Evolutionary conservation across 2,888 invertebrate genomes (phyloP), one percentile per base, ranked within the genome.

Genomic region (Leucania comma): DNA sequence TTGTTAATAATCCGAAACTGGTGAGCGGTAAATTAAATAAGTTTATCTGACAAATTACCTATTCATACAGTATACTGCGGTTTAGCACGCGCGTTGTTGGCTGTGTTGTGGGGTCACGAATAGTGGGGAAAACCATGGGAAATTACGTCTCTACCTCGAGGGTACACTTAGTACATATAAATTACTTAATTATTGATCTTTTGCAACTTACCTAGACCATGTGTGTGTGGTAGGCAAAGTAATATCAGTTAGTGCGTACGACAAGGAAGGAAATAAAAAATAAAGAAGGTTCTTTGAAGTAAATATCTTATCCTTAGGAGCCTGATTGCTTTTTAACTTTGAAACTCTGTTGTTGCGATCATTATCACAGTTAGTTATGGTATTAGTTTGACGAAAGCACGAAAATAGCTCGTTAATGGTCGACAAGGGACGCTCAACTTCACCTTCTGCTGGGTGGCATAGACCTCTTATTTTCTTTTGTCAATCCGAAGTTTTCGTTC

Each of bases 41-140:
- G 70, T 50, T 2, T 22, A 22, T 14, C 12, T 64, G 70, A 67
- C 60, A 64, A 51, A 75, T 51, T 5, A 35, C 48, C 38, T 20
- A 22, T 22, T 54, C n/a, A 22, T 56, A 57, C 53, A 59, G 57
- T 74, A 59, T 54, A 70, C 29, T 65, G 69, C 56, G 73, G 74
- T 32, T 57, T 22, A 42, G 20, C 81, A 81, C 73, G 81, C 81
- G 60, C 65, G 22, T 32, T 51, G 62, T 32, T 56, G 61, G 24
- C 24, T 46, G 42, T 42, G 26, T 22, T 46, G 42, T 20, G 42
- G 35, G 35, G 35, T 62, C 38, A 42, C 17, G n/a, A n/a, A n/a
- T n/a, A 3, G 22, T 68, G 63, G 82, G 74, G 56, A 72, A 79
- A 82, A 62, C 76, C 72, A 38, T 67, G 65, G 61, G 59, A 62